phyloP scores from a whole-genome alignment of 2,888 invertebrate genomes.

The Aspidiotus destructor region DNA sequence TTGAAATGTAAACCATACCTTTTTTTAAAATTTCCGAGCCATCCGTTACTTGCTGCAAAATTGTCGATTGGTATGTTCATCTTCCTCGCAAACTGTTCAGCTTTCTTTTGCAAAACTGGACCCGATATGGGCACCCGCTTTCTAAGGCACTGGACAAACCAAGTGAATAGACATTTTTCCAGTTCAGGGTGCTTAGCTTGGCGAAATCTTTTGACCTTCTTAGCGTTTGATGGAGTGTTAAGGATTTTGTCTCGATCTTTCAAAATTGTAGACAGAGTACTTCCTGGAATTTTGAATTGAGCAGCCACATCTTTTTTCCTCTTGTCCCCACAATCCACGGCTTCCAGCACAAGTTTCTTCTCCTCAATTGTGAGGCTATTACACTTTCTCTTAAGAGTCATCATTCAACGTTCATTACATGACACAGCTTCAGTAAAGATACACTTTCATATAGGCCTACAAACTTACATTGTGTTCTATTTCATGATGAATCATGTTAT shows the following conservation, averaged over 20 bases:
- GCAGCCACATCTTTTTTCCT: not conserved
- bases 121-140: slow-evolving; percentile 15
- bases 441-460: not conserved
- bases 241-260: not conserved
- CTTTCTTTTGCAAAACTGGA: slow-evolving; percentile 34
- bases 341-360: not conserved
- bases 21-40: slow-evolving; percentile 37
- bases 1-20: slow-evolving; percentile 36
- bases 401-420: not conserved
- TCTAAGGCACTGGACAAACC: not conserved
- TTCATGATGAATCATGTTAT: not conserved
- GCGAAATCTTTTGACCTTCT: slow-evolving; percentile 1
- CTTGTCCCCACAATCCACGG: not conserved
- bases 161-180: not conserved
- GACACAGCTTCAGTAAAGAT: not conserved
- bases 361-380: slow-evolving; percentile 2
- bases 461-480: not conserved
- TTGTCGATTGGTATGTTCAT: slow-evolving; percentile 33
- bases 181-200: not conserved
- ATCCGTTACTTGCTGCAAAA: slow-evolving; percentile 37
- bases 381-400: not conserved
- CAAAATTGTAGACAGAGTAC: not conserved
- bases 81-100: slow-evolving; percentile 35
- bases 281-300: not conserved
- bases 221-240: not conserved